Conservation (phyloP, 1,140 invertebrate species). For the Zaprionus vittiger region DNA sequence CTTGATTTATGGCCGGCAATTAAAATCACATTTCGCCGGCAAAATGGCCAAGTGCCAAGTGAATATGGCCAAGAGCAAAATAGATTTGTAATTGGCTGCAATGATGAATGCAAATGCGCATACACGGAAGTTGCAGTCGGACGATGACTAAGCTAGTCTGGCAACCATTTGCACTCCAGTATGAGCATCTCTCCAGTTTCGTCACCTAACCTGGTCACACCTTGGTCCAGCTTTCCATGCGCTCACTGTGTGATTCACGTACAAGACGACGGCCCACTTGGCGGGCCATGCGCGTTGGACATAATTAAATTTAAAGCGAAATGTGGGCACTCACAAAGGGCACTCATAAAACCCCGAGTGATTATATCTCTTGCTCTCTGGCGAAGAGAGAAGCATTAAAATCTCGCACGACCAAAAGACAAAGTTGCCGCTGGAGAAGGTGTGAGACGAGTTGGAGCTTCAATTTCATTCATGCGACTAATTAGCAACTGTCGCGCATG, state of each 20-base stretch:
- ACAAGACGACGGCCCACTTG: constrained; percentile 42
- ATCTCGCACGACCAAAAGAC: constrained; percentile 76
- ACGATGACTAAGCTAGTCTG: background rate
- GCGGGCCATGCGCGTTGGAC: constrained; percentile 15
- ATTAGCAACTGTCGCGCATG: constrained; percentile 77
- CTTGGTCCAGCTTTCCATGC: constrained; percentile 54
- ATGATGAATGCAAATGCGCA: constrained; percentile 57
- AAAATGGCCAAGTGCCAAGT: constrained; percentile 45
- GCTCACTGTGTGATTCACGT: constrained; percentile 37
- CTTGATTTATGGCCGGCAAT: constrained; percentile 73
- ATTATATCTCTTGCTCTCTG: constrained; percentile 58
- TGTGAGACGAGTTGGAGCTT: constrained; percentile 71
- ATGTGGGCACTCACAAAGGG: constrained; percentile 41
- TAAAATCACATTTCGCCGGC: constrained; percentile 69
- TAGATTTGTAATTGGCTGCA: constrained; percentile 73
- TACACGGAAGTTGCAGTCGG: background rate
- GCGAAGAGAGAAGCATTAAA: constrained; percentile 73
- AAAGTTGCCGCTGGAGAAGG: constrained; percentile 66
- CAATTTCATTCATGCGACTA: constrained; percentile 83
- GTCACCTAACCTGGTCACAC: constrained; percentile 10
- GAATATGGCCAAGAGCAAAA: constrained; percentile 34
- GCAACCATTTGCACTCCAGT: background rate
- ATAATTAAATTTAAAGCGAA: constrained; percentile 72
- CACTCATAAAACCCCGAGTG: constrained; percentile 69
- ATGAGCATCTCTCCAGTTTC: background rate